Evolutionary conservation across 2,888 invertebrate species (phyloP).

Genomic region (Macrosiphum euphorbiae): DNA sequence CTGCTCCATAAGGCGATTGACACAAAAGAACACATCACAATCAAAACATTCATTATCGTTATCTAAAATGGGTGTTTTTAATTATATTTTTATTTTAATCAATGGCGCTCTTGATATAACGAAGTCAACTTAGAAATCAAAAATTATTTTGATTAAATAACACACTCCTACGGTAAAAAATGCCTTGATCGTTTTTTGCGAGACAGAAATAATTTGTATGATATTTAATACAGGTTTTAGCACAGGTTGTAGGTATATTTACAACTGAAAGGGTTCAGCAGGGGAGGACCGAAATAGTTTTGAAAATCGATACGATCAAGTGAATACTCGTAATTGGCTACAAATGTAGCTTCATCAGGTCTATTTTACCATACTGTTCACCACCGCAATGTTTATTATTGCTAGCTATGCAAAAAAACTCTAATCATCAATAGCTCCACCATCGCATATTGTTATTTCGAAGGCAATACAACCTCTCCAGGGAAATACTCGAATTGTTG

Average conservation of each 20-base stretch:
- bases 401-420: background rate
- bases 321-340: background rate
- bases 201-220: background rate
- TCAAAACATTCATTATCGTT: too few species aligned
- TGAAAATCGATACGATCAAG: background rate
- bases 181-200: background rate
- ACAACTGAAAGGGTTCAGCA: background rate
- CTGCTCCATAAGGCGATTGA: too few species aligned
- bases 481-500: background rate
- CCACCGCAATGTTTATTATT: background rate
- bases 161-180: background rate
- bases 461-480: background rate
- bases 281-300: background rate
- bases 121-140: background rate
- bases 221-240: background rate
- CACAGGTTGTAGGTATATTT: background rate
- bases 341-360: background rate
- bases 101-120: background rate
- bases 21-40: too few species aligned
- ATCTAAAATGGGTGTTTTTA: background rate
- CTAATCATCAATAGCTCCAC: background rate
- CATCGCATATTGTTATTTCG: background rate
- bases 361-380: background rate
- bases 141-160: background rate
- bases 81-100: background rate